Evolutionary conservation across 2,888 invertebrate species (phyloP).

Genomic region (Tyria jacobaeae): DNA sequence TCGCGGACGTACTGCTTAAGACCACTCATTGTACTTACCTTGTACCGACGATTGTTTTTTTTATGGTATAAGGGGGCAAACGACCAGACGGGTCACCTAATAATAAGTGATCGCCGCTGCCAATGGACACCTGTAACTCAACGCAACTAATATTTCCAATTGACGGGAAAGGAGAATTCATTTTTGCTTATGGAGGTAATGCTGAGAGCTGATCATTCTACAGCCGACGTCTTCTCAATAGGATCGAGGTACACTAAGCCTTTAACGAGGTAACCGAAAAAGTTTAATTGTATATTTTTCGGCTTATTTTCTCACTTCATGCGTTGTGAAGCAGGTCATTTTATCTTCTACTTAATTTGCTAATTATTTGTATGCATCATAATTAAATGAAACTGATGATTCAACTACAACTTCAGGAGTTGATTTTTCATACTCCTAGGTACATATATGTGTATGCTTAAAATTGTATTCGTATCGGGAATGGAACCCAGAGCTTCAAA

Average conservation of each 20-base stretch:
- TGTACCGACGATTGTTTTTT: no score
- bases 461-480: no score
- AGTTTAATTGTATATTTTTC: not conserved
- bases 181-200: not conserved
- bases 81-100: no score
- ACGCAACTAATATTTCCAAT: not conserved
- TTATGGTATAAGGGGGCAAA: no score
- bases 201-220: not conserved
- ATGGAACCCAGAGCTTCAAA: no score
- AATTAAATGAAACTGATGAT: not conserved
- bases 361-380: not conserved
- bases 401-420: not conserved
- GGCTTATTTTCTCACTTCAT: no score
- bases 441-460: not conserved
- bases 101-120: no score
- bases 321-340: no score
- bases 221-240: not conserved
- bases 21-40: no score
- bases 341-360: no score
- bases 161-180: not conserved
- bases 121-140: not conserved
- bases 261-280: not conserved
- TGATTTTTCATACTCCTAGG: not conserved
- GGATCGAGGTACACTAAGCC: not conserved
- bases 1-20: no score